phyloP scores from a whole-genome alignment of 1,140 invertebrate species.

The Diploscapter pachys region DNA sequence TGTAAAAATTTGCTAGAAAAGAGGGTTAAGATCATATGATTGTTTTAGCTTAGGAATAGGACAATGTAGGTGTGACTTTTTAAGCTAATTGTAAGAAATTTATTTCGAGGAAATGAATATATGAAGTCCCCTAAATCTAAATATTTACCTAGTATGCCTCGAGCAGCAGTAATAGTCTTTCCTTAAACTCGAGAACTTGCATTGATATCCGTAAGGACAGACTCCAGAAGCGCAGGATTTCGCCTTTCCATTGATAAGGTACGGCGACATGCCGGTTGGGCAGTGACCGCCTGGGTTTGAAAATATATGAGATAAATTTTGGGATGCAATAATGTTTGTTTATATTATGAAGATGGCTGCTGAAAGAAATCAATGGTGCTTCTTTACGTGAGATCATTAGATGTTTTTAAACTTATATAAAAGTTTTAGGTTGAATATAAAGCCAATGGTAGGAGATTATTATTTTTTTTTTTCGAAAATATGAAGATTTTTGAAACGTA shows the following conservation, averaged over 20 bases:
- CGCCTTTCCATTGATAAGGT: constrained; percentile 19
- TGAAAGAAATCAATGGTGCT: no score
- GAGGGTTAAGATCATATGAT: background rate
- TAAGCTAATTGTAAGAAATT: background rate
- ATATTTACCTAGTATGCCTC: constrained; percentile 16
- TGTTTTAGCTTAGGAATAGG: constrained; percentile 3
- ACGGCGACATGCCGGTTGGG: constrained; percentile 24
- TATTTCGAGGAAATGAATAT: no score
- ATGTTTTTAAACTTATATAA: no score
- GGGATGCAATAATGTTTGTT: background rate
- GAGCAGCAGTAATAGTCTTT: constrained; percentile 35
- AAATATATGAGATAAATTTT: background rate
- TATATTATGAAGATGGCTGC: background rate
- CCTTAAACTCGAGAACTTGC: constrained; percentile 26
- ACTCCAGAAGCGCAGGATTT: constrained; percentile 22
- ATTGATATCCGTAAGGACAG: constrained; percentile 33
- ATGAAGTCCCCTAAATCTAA: no score
- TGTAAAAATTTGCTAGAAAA: constrained; percentile 3
- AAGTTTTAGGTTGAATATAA: no score
- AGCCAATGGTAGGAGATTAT: no score
- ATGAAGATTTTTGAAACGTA: no score
- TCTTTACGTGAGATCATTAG: no score
- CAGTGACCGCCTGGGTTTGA: constrained; percentile 8
- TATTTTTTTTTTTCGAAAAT: no score
- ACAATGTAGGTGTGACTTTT: constrained; percentile 14